phyloP scores from a whole-genome alignment of 2,113 vertebrate genomes.

The Protomyctophum bolini region DNA sequence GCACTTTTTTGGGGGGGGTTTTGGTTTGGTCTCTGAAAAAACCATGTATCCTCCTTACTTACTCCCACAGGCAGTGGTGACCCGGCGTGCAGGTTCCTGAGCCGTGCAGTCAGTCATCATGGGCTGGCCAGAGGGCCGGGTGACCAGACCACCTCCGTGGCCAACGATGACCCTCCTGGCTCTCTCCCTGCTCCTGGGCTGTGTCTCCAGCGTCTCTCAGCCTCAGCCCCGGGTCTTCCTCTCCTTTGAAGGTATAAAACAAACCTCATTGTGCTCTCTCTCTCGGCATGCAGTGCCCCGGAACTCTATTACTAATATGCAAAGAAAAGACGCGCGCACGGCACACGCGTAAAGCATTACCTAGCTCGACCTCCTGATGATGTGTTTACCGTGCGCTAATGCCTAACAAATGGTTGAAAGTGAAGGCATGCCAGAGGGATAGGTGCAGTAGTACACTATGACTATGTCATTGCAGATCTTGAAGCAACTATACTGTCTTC shows the following conservation, averaged over 20 bases:
- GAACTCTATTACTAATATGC: neutral
- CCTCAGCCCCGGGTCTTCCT: slow-evolving; percentile 78
- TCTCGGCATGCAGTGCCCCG: too few species aligned
- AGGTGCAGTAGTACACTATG: neutral
- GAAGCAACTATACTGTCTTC: neutral
- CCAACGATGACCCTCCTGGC: slow-evolving; percentile 50
- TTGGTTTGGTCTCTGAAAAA: neutral
- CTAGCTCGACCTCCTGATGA: neutral
- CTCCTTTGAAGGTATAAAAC: slow-evolving; percentile 76
- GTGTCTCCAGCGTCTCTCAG: slow-evolving; percentile 59
- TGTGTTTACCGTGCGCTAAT: slow-evolving; percentile 27
- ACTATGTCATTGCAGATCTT: neutral
- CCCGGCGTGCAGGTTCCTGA: slow-evolving; percentile 31
- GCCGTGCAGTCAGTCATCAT: slow-evolving; percentile 59
- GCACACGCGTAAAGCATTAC: neutral
- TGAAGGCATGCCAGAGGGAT: neutral
- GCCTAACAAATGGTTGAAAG: slow-evolving; percentile 43
- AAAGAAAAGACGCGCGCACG: neutral
- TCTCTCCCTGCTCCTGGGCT: slow-evolving; percentile 52
- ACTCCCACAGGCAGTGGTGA: slow-evolving; percentile 38
- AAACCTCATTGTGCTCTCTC: neutral
- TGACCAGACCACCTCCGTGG: slow-evolving; percentile 49
- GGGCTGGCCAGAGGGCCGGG: slow-evolving; percentile 55
- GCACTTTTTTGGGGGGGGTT: neutral
- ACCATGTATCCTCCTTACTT: neutral